phyloP scores from a whole-genome alignment of 2,797 vertebrate genomes.

The Delichon dasypus region DNA sequence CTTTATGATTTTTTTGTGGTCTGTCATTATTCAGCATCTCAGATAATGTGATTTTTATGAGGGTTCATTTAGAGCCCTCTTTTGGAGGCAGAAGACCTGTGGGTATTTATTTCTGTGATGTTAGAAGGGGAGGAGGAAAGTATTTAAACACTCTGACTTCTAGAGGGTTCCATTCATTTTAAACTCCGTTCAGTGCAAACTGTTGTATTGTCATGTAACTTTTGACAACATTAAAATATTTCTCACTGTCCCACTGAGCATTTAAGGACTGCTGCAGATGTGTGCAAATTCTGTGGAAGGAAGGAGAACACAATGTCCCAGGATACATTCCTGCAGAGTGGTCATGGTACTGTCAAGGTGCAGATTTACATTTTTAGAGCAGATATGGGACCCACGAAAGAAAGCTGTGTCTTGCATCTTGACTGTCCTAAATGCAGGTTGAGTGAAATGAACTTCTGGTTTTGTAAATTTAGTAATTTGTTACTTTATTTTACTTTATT shows the following conservation, averaged over 20 bases:
- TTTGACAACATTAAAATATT: neutral
- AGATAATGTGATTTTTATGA: neutral
- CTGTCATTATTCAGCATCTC: neutral
- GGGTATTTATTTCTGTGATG: neutral
- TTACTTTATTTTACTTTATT: neutral
- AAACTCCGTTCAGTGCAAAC: neutral
- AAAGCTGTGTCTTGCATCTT: neutral
- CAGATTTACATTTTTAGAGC: neutral
- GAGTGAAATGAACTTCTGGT: neutral
- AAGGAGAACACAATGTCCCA: neutral
- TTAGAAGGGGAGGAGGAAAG: neutral
- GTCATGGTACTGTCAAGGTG: neutral
- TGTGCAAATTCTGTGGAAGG: no score
- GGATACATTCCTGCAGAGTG: neutral
- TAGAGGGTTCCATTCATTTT: neutral
- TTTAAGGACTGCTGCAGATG: neutral
- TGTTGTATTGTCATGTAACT: neutral
- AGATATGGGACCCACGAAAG: neutral
- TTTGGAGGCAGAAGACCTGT: neutral
- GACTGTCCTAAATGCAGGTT: neutral
- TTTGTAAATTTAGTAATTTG: neutral
- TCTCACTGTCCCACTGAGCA: neutral
- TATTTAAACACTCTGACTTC: neutral
- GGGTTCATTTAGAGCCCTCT: neutral
- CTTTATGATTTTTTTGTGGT: neutral